Base-by-base conservation (phyloP, 2,113 vertebrate species). In the Triplophysa rosa region DNA sequence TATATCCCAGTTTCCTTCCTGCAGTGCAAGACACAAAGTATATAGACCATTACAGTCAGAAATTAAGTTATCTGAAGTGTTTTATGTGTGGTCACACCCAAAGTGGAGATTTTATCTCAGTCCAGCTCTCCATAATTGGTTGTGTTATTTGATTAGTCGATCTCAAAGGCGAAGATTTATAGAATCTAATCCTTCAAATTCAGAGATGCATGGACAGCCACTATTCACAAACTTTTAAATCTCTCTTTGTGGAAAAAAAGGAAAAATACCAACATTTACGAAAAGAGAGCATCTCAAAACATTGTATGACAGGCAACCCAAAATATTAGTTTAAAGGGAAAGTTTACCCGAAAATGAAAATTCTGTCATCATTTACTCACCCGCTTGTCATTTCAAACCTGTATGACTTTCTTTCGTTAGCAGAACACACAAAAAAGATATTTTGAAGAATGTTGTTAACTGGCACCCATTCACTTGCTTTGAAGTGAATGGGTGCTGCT, bases 1-100 rank as follows among this genome's bases (percentile, higher is more conserved):
- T 97, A 69, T 91, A 98, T 54, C 95, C 96, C 13, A 99, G 93
- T 76, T 94, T 98, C 83, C 89, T 96, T 52, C 97, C 97, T 99
- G 79, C 76, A 90, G 45, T 45, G 42, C 8, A 45, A 12, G 10
- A 33, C 58, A 1, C 21, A 59, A 24, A n/a, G 8, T 14, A 52
- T 17, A 5, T 16, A 54, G 2, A 54, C 4, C 2, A 54, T 17
- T 16, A 54, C 63, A 58, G n/a, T n/a, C 9, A 63, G n/a, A 33
- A n/a, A 0, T 62, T 13, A 59, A 29, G 29, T 64, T 23, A 24
- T 56, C 37, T 21, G 37, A 67, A 26, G n/a, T 24, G 11, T 29
- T 24, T 65, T 40, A 21, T 16, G 21, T 33, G 12, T 12, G 16
- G 45, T 23, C 64, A 54, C 24, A 13, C 21, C 54, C 63, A 66